phyloP scores from a whole-genome alignment of 2,888 invertebrate genomes.

The Netelia fuscicornis region DNA sequence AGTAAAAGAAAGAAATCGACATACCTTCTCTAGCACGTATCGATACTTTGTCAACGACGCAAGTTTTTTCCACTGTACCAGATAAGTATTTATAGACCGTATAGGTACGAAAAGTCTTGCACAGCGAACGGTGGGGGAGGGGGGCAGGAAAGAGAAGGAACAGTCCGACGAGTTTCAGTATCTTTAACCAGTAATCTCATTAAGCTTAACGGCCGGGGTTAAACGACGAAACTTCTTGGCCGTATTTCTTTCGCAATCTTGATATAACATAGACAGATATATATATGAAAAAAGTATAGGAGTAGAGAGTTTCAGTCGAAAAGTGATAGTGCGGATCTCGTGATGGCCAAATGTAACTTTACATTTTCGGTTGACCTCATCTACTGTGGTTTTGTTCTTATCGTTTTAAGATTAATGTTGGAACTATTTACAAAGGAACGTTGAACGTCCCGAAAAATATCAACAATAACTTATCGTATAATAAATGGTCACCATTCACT shows the following conservation, averaged over 20 bases:
- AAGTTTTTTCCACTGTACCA: slow-evolving; percentile 57
- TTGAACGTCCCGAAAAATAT: neutral
- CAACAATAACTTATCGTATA: too few relatives aligned
- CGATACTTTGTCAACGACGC: slow-evolving; percentile 65
- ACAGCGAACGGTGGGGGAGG: neutral
- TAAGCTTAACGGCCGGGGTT: slow-evolving; percentile 77
- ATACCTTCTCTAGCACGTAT: slow-evolving; percentile 56
- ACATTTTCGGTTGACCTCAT: slow-evolving; percentile 46
- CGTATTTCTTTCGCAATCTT: slow-evolving; percentile 76
- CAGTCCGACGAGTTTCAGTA: slow-evolving; percentile 56
- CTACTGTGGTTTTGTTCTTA: neutral
- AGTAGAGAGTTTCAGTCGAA: slow-evolving; percentile 27
- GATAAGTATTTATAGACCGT: slow-evolving; percentile 64
- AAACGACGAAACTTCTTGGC: slow-evolving; percentile 76
- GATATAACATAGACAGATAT: slow-evolving; percentile 61
- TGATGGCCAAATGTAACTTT: slow-evolving; percentile 45
- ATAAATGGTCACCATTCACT: too few relatives aligned
- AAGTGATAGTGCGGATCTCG: slow-evolving; percentile 28
- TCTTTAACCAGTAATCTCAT: slow-evolving; percentile 76
- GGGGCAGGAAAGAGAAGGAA: neutral
- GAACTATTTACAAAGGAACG: neutral
- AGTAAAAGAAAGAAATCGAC: slow-evolving; percentile 16
- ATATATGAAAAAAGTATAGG: slow-evolving; percentile 9
- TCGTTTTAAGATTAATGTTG: slow-evolving; percentile 19
- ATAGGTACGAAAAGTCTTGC: slow-evolving; percentile 8